A percentile compares a stretch with the other conserved stretches of the same genome.
Evolutionary conservation across 2,113 vertebrate species (phyloP).

Genomic region (Burhinus oedicnemus): DNA sequence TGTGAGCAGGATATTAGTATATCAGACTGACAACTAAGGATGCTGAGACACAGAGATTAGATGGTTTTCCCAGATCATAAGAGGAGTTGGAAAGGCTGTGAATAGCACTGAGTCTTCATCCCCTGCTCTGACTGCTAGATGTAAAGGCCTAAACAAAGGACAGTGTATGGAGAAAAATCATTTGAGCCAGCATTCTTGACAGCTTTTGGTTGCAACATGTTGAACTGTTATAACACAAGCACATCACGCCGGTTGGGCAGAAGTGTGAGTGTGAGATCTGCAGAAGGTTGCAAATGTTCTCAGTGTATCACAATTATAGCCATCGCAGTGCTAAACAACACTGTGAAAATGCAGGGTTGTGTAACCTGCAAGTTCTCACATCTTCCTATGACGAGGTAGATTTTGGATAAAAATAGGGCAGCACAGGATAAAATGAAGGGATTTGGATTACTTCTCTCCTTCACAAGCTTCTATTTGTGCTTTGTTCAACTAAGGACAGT

Average conservation of each 20-base stretch:
- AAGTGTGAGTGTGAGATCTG: slow-evolving; percentile 52
- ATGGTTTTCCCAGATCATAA: not conserved
- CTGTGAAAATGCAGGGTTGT: not conserved
- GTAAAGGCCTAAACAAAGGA: not conserved
- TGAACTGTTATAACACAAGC: slow-evolving; percentile 18
- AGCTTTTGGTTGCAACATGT: not conserved
- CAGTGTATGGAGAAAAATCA: not conserved
- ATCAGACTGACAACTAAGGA: not conserved
- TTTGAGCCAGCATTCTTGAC: not conserved
- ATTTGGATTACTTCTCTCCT: not conserved
- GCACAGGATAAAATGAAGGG: not conserved
- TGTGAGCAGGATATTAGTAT: not conserved
- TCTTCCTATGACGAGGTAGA: not conserved
- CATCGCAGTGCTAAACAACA: not conserved
- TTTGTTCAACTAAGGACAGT: not conserved
- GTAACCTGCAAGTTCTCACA: slow-evolving; percentile 35
- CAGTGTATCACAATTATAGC: slow-evolving; percentile 51
- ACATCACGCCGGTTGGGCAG: slow-evolving; percentile 50
- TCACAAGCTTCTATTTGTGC: not conserved
- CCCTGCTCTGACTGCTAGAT: not conserved
- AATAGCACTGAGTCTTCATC: not conserved
- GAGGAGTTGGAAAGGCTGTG: not conserved
- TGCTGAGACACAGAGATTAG: not conserved
- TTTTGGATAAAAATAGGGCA: slow-evolving; percentile 22
- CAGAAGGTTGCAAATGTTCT: slow-evolving; percentile 41